Evolutionary conservation across 2,113 vertebrate species (phyloP), one percentile per base, ranked within the genome.

Genomic region (Ciconia boyciana): DNA sequence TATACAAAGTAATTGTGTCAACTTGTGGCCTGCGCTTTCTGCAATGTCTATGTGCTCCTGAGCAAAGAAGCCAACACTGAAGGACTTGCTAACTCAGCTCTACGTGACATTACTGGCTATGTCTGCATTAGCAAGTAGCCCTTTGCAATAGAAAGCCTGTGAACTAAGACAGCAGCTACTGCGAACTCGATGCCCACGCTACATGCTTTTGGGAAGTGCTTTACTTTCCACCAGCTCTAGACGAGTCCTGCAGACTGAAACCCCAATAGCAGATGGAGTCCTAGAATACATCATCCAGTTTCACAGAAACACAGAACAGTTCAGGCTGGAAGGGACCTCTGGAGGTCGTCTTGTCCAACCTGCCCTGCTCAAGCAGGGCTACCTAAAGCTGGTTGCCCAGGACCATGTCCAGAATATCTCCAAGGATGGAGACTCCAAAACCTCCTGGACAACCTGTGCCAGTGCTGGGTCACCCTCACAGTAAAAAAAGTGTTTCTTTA

Each of bases 31-130:
- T 62, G 8, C 0, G 0, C 44, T 54, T 69, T 74, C 58, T 80
- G 39, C 15, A 32, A 5, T 44, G 69, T 10, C 57, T 83, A 7
- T 39, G 60, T 74, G 57, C 48, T 97, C 44, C 4, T 1, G 21
- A 87, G 70, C 70, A 91, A 91, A 91, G 41, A 55, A 82, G 43
- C 15, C 61, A 76, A 61, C 24, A 57, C 31, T 19, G 70, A 94
- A 86, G 18, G 28, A 90, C 34, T 85, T 86, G 75, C 82, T 90
- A 90, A 83, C 66, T 94, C 87, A 93, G 92, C 78, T 83, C 54
- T 62, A 44, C 0, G 0, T 64, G 61, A 87, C 9, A 3, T 34
- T 48, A 66, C n/a, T n/a, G 18, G 62, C 79, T 81, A 36, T 17
- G 7, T 19, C 49, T 20, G 10, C 83, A 60, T 31, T 48, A 72